These are phyloP conservation scores for Cassiopea xamachana DNA, from an alignment of 30 jellyfish, hydroid and myxozoan species.

Conservation along the genomic window DNA sequence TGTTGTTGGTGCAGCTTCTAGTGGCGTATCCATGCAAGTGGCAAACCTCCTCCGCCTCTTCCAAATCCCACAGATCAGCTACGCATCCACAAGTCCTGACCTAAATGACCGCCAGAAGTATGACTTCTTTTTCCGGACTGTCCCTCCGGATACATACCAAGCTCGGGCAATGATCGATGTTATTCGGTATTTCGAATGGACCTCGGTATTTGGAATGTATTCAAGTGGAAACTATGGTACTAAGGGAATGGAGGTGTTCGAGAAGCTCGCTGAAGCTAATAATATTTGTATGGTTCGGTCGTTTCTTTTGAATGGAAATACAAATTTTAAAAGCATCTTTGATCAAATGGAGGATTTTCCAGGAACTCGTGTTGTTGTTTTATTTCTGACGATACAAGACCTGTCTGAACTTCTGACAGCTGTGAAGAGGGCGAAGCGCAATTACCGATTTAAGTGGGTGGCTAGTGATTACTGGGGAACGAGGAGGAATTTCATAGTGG, in stretches of 20 bases:
- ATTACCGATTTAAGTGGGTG: slow-evolving; percentile 63
- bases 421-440: background rate
- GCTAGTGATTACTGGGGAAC: slow-evolving; percentile 94
- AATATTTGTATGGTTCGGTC: slow-evolving; percentile 65
- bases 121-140: slow-evolving; percentile 82
- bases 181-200: slow-evolving; percentile 66
- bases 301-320: slow-evolving; percentile 5
- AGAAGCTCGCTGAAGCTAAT: slow-evolving; percentile 27
- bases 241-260: slow-evolving; percentile 79
- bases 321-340: slow-evolving; percentile 32
- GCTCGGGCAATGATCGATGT: slow-evolving; percentile 85
- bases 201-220: slow-evolving; percentile 61
- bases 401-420: slow-evolving; percentile 38
- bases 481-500: slow-evolving; percentile 38
- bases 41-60: slow-evolving; percentile 85
- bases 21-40: slow-evolving; percentile 80
- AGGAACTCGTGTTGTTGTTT: slow-evolving; percentile 69
- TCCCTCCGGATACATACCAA: slow-evolving; percentile 89
- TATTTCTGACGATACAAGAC: slow-evolving; percentile 52
- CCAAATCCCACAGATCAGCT: slow-evolving; percentile 83
- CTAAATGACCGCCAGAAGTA: slow-evolving; percentile 77
- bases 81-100: slow-evolving; percentile 86
- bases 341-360: slow-evolving; percentile 18
- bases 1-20: slow-evolving; percentile 89
- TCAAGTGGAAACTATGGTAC: slow-evolving; percentile 90